Evolutionary conservation across 37 sponge, comb jelly and placozoan genomes (phyloP), one percentile per base, ranked within the genome.

Genomic region (Geodia barretti): DNA sequence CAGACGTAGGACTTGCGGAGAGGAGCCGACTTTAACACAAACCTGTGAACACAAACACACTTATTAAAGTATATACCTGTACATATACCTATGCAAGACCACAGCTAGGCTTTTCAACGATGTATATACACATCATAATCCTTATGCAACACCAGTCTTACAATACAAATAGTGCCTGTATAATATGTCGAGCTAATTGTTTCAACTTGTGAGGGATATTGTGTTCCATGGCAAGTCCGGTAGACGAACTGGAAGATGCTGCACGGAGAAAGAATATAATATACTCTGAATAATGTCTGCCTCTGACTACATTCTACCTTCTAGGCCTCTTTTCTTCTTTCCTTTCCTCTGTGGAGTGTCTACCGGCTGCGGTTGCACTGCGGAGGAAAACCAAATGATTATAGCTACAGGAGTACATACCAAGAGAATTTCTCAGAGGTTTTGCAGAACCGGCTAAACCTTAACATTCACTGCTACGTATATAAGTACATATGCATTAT

Each of bases 181-280:
- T 33, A 70, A 32, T 24, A 42, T 7, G 29, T 20, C 43, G 19
- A 7, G 33, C 21, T 20, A 34, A 47, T 7, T 17, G 54, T 70
- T 11, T 23, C 4, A 65, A 88, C 89, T 72, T 88, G 83, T 88
- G 89, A 54, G 89, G 89, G 19, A 88, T 88, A 38, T 88, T 88
- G 60, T 88, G 89, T 39, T 78, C 73, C 42, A 78, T 81, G 1
- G 25, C 62, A 33, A 7, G 19, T 30, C 76, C 17, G 60, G 19
- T 4, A 23, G 7, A 70, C 8, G 19, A 70, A 70, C 24, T 19
- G 21, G 24, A 11, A 23, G 33, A 20, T 34, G n/a, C n/a, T n/a
- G n/a, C n/a, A n/a, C n/a, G n/a, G n/a, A n/a, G n/a, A n/a, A n/a
- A n/a, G n/a, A n/a, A n/a, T n/a, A n/a, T n/a, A n/a, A n/a, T n/a